Evolutionary conservation across 2,113 vertebrate species (phyloP).

Genomic region (Rafetus swinhoei): DNA sequence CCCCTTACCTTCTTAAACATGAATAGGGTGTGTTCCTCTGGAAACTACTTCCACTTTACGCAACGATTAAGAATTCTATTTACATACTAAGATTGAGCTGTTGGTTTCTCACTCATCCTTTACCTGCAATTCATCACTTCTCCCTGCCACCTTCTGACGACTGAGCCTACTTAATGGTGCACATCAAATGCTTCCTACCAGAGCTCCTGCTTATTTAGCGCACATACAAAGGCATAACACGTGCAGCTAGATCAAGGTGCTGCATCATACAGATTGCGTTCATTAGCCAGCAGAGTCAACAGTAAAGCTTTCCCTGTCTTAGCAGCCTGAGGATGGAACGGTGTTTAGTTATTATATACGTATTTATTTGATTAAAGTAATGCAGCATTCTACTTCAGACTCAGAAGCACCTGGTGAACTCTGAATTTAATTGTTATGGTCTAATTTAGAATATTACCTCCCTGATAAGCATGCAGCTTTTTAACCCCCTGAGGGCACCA

Average conservation of each 20-base stretch:
- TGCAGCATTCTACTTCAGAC: background rate
- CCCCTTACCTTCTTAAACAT: background rate
- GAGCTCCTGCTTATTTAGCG: background rate
- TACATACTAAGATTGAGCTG: background rate
- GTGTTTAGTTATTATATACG: background rate
- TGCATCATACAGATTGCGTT: background rate
- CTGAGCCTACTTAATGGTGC: background rate
- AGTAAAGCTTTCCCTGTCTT: background rate
- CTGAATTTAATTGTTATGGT: background rate
- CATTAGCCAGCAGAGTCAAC: background rate
- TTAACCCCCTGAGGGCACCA: too few relatives aligned
- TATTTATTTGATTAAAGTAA: background rate
- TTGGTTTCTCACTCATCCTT: background rate
- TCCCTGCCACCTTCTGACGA: background rate
- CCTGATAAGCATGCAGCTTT: background rate
- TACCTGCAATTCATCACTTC: background rate
- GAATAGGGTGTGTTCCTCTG: background rate
- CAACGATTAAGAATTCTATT: background rate
- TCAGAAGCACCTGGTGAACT: background rate
- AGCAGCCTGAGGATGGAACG: background rate
- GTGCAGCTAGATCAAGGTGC: background rate
- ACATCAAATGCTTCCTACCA: background rate
- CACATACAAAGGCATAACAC: background rate
- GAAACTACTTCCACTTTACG: background rate
- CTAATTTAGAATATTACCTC: background rate